Base-by-base conservation (phyloP, 1,140 invertebrate genomes). In the Dendrolimus punctatus region DNA sequence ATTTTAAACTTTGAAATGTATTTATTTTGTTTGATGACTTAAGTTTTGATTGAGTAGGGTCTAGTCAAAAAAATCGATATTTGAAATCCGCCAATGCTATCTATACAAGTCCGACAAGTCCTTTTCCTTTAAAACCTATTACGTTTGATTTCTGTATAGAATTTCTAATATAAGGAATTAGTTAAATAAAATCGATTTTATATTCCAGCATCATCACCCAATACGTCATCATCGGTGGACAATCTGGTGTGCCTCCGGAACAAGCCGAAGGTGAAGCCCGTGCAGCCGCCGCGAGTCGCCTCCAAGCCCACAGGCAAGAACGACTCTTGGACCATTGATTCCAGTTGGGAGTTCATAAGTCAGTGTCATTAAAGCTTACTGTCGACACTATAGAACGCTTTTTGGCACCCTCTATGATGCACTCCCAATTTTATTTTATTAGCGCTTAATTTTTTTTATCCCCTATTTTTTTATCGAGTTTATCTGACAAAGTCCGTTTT, bases 331-430 rank as follows among this genome's bases (percentile, higher is more conserved):
- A 91, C 93, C 51, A 89, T 96, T 39, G 95, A 95, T 82, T 95
- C 93, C 54, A 95, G 94, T 70, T 95, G 95, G 95, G 94, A 95
- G 75, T 96, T 95, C 68, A 93, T 95, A 74, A 93, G 93, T 92
- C 89, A 89, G 79, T 80, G 49, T 58, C 40, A 55, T 53, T 62
- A 55, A 40, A 61, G 47, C 40, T 54, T 40, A 9, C 47, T 46
- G 59, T 56, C 55, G 58, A 52, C 40, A 42, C 40, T 40, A 43
- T 51, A 51, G 50, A 51, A 37, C 53, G 48, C 52, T 59, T 7
- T 56, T 60, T 46, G 23, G 58, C 54, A 60, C 58, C 53, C 54
- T 42, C 42, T n/a, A 51, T 51, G 9, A 42, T 10, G 55, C 46
- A 52, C 51, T 44, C 51, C 40, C 46, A 51, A 52, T 40, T 41